Percentiles rank a stretch among this genome's conserved stretches.
These are phyloP conservation scores for Peromyscus nudipes DNA, from an alignment of 2,797 vertebrate genomes.

Conservation along the genomic window DNA sequence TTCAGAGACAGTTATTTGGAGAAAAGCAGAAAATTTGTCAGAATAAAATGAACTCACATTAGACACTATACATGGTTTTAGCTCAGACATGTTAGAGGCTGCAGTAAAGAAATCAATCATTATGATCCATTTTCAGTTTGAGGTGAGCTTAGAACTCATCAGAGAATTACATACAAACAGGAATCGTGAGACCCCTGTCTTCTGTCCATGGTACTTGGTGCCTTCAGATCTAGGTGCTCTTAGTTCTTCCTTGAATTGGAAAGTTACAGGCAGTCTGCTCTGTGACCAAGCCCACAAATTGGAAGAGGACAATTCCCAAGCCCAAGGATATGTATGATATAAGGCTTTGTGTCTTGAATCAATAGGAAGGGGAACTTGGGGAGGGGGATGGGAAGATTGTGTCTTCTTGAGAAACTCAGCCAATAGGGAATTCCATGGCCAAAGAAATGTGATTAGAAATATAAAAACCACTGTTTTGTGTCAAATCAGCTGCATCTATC, in stretches of 20 bases:
- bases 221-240: background rate
- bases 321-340: background rate
- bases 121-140: background rate
- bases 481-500: background rate
- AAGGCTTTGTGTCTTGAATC: background rate
- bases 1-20: background rate
- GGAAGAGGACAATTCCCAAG: background rate
- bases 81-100: background rate
- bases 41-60: background rate
- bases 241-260: background rate
- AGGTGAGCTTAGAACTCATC: background rate
- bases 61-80: background rate
- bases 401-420: background rate
- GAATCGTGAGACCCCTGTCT: background rate
- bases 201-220: background rate
- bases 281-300: background rate
- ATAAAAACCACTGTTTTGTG: background rate
- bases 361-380: background rate
- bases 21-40: background rate
- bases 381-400: background rate
- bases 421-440: background rate
- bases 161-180: background rate
- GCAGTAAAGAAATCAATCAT: background rate
- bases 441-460: background rate
- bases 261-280: background rate